Percentiles rank a stretch among this genome's conserved stretches.
These are phyloP conservation scores for Fulica atra DNA, from an alignment of 2,113 vertebrate genomes.

Conservation along the genomic window DNA sequence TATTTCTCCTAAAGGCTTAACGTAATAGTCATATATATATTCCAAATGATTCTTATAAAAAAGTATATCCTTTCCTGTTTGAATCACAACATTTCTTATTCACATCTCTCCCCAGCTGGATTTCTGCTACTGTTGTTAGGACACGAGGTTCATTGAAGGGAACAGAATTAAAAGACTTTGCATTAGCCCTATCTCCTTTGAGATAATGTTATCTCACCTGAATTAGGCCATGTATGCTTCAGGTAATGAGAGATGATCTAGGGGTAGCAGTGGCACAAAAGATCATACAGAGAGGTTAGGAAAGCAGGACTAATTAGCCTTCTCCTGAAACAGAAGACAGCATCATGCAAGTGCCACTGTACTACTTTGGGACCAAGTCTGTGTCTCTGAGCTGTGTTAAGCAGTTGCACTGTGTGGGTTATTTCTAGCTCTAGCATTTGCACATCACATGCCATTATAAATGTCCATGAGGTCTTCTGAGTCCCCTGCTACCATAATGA, in stretches of 20 bases:
- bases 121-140: not conserved
- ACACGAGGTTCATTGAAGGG: not conserved
- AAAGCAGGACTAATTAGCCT: not conserved
- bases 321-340: not conserved
- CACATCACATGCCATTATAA: not conserved
- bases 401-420: not conserved
- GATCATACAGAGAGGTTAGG: not conserved
- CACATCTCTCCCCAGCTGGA: not conserved
- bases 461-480: not conserved
- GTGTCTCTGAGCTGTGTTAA: not conserved
- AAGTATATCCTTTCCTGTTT: not conserved
- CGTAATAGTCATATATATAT: not conserved
- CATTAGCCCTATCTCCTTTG: not conserved
- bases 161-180: not conserved
- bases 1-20: not conserved
- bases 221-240: not conserved
- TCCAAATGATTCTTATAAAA: not conserved
- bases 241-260: constrained; percentile 24
- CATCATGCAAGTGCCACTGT: not conserved
- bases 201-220: not conserved
- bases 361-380: not conserved
- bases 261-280: not conserved
- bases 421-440: not conserved
- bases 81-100: not conserved
- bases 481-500: not conserved